phyloP scores from a whole-genome alignment of 2,113 vertebrate species.

The Centropus bengalensis region DNA sequence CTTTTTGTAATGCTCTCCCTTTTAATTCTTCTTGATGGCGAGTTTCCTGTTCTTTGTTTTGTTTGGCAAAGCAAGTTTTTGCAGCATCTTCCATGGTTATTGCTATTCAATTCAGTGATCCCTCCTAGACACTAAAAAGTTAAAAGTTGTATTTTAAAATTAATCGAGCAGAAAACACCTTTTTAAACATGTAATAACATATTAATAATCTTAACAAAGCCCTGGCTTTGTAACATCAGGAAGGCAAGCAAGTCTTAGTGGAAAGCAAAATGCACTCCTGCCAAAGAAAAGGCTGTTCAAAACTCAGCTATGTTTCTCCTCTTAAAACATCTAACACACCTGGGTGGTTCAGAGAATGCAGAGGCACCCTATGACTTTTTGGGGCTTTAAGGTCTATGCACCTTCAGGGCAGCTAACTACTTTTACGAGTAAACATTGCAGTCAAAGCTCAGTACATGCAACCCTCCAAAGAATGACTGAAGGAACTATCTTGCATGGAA shows the following conservation, averaged over 20 bases:
- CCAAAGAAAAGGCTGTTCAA: background rate
- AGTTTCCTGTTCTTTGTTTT: constrained; percentile 73
- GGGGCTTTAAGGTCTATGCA: background rate
- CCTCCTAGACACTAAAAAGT: constrained; percentile 40
- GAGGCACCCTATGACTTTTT: background rate
- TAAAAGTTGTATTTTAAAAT: background rate
- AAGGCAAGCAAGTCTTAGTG: background rate
- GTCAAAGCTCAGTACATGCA: background rate
- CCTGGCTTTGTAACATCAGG: background rate
- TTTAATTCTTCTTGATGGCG: constrained; percentile 78
- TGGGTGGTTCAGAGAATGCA: background rate
- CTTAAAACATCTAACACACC: background rate
- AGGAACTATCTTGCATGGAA: background rate
- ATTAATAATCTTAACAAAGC: background rate
- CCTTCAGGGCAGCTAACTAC: background rate
- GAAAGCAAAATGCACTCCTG: background rate
- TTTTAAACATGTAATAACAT: too few species aligned
- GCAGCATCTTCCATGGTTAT: constrained; percentile 85
- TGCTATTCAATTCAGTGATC: constrained; percentile 38
- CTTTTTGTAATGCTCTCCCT: constrained; percentile 66
- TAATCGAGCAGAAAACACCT: background rate
- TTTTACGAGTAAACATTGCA: background rate
- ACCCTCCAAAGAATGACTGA: background rate
- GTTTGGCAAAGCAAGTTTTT: constrained; percentile 79
- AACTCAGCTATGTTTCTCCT: background rate